A percentile compares a stretch with the other conserved stretches of the same genome.
phyloP scores from a whole-genome alignment of 2,797 vertebrate genomes.

The Microchirus variegatus region DNA sequence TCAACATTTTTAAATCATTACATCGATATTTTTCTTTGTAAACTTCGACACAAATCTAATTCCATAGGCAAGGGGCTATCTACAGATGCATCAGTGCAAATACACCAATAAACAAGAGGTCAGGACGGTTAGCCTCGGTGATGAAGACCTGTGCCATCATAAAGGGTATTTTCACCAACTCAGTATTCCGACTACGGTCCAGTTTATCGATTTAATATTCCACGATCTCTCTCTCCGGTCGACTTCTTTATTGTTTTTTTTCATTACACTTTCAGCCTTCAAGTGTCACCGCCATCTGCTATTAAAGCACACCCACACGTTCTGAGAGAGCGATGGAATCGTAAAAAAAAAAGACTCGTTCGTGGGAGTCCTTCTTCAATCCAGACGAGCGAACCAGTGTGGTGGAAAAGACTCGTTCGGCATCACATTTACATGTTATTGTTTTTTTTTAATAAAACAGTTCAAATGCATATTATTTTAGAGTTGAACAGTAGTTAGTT shows the following conservation, averaged over 20 bases:
- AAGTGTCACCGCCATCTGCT: slow-evolving; percentile 2
- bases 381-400: neutral
- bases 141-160: too few species aligned
- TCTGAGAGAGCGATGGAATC: slow-evolving; percentile 9
- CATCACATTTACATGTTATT: slow-evolving; percentile 19
- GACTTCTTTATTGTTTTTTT: slow-evolving; percentile 34
- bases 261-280: slow-evolving; percentile 15
- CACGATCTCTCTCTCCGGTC: slow-evolving; percentile 22
- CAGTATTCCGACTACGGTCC: neutral
- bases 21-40: too few species aligned
- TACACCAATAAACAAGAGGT: too few species aligned
- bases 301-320: slow-evolving; percentile 17
- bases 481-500: too few species aligned
- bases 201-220: slow-evolving; percentile 32
- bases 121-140: too few species aligned
- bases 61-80: too few species aligned
- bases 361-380: slow-evolving; percentile 10
- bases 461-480: neutral
- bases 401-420: slow-evolving; percentile 20
- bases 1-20: too few species aligned
- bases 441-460: slow-evolving; percentile 9
- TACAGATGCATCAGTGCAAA: too few species aligned
- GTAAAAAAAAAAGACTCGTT: slow-evolving; percentile 6
- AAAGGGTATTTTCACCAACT: neutral
- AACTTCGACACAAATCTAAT: too few species aligned